These are phyloP conservation scores for Drepana arcuata DNA, from an alignment of 1,140 invertebrate genomes.

Conservation along the genomic window DNA sequence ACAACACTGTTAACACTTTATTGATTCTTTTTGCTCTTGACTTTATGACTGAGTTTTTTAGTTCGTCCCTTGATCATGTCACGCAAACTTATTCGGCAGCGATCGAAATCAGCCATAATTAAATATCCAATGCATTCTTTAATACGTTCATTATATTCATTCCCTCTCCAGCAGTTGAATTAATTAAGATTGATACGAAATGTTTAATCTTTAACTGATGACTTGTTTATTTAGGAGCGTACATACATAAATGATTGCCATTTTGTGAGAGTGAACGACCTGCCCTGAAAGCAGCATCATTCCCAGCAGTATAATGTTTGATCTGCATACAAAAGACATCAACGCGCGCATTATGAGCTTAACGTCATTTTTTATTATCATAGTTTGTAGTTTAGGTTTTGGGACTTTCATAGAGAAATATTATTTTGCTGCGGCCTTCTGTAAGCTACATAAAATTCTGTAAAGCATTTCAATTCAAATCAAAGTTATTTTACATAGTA, in stretches of 20 bases:
- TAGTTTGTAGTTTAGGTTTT: too few relatives aligned
- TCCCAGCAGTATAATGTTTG: conserved; percentile 19
- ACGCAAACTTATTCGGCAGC: conserved; percentile 41
- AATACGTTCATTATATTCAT: conserved; percentile 59
- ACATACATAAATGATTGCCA: conserved; percentile 22
- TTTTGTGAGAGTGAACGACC: conserved; percentile 24
- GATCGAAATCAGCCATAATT: conserved; percentile 59
- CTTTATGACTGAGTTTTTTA: too few relatives aligned
- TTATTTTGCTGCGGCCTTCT: too few relatives aligned
- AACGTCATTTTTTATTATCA: too few relatives aligned
- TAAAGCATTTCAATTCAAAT: too few relatives aligned
- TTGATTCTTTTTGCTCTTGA: too few relatives aligned
- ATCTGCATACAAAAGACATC: conserved; percentile 42
- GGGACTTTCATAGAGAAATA: too few relatives aligned
- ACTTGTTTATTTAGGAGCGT: conserved; percentile 28
- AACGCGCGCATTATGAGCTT: too few relatives aligned
- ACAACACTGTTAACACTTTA: too few relatives aligned
- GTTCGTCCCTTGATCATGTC: conserved; percentile 39
- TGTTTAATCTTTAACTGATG: conserved; percentile 24
- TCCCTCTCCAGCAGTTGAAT: conserved; percentile 29
- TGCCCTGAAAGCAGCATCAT: conserved; percentile 11
- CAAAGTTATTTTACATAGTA: too few relatives aligned
- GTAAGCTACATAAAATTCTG: too few relatives aligned
- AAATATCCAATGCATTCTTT: conserved; percentile 58
- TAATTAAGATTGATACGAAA: conserved; percentile 60